Evolutionary conservation across 1,140 invertebrate genomes (phyloP).

Genomic region (Diplogasteroides magnus): DNA sequence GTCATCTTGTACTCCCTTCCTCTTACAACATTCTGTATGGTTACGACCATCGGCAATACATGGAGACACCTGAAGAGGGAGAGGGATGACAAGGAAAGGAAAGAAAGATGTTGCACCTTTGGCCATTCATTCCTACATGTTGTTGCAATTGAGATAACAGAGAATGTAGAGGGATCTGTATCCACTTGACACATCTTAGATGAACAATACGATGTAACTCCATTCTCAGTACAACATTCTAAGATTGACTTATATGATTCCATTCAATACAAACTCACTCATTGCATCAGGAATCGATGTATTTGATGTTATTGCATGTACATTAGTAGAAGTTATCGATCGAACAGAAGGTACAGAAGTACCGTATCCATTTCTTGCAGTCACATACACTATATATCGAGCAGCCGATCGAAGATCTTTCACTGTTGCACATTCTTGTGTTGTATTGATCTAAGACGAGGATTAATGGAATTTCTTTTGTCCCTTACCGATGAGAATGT

Average conservation of each 20-base stretch:
- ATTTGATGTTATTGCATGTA: slow-evolving; percentile 14
- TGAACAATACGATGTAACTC: slow-evolving; percentile 14
- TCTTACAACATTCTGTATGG: slow-evolving; percentile 24
- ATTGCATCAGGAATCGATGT: slow-evolving; percentile 11
- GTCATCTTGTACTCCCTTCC: slow-evolving; percentile 22
- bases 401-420: slow-evolving; percentile 28
- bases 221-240: slow-evolving; percentile 26
- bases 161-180: slow-evolving; percentile 18
- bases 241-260: background rate
- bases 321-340: slow-evolving; percentile 26
- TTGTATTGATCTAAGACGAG: slow-evolving; percentile 30
- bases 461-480: background rate
- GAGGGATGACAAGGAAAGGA: too few relatives aligned
- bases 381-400: slow-evolving; percentile 32
- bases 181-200: slow-evolving; percentile 23
- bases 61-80: slow-evolving; percentile 14
- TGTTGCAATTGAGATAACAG: slow-evolving; percentile 23
- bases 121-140: slow-evolving; percentile 25
- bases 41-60: slow-evolving; percentile 27
- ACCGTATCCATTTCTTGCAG: slow-evolving; percentile 32
- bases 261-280: slow-evolving; percentile 1
- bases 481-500: slow-evolving; percentile 13
- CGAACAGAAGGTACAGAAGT: slow-evolving; percentile 30
- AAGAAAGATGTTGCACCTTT: too few relatives aligned
- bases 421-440: slow-evolving; percentile 30